phyloP scores from a whole-genome alignment of 30 jellyfish, hydroid and myxozoan genomes.

The Aurelia coerulea region DNA sequence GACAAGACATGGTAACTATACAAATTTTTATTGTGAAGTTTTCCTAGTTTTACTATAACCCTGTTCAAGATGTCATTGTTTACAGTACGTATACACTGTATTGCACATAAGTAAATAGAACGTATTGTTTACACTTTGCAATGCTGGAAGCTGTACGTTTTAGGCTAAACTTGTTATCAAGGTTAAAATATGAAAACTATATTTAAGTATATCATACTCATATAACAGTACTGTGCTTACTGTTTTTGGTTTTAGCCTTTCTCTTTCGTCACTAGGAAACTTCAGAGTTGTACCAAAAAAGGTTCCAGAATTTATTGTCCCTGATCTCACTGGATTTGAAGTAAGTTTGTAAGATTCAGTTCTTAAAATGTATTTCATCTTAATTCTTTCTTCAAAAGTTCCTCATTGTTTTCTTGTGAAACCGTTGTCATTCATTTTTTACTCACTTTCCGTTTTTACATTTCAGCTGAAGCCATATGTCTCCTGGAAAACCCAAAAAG shows the following conservation, averaged over 20 bases:
- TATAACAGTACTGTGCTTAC: no score
- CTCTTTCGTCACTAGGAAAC: constrained; percentile 28
- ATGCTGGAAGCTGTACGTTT: no score
- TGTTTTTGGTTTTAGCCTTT: no score
- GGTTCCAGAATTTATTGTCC: constrained; percentile 87
- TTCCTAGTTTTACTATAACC: no score
- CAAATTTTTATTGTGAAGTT: neutral
- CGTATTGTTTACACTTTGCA: no score
- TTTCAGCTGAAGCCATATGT: constrained; percentile 94
- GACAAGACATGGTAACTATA: constrained; percentile 60
- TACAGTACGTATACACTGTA: no score
- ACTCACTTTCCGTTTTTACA: neutral
- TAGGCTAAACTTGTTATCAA: no score
- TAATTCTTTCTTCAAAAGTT: neutral
- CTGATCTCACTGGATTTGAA: constrained; percentile 91
- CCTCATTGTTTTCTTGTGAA: neutral
- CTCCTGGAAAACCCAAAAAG: constrained; percentile 82
- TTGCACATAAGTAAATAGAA: no score
- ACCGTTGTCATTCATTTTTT: neutral
- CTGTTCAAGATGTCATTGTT: no score
- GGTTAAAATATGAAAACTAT: no score
- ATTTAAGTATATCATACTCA: no score
- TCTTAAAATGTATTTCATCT: no score
- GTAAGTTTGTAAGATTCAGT: constrained; percentile 5
- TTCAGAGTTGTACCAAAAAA: constrained; percentile 83